Evolutionary conservation across 2,797 vertebrate species (phyloP).

Genomic region (Trichosurus vulpecula): DNA sequence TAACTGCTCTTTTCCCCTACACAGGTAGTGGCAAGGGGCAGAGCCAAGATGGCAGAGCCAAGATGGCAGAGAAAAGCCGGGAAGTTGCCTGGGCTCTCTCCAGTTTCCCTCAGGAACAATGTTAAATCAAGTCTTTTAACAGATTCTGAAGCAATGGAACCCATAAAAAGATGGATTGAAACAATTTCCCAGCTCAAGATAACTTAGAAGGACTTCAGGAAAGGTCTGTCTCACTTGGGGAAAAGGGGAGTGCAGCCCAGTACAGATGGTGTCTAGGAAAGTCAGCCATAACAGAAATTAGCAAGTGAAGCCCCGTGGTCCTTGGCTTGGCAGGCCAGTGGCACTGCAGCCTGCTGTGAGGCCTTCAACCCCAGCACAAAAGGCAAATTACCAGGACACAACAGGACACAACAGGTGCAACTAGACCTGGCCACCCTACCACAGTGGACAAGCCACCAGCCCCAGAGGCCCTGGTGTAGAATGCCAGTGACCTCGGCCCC

Average conservation of each 20-base stretch:
- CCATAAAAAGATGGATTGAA: not conserved
- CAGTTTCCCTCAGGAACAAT: not conserved
- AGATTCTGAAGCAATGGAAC: not conserved
- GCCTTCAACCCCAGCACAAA: too few relatives aligned
- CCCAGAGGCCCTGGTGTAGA: not conserved
- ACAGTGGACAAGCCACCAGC: not conserved
- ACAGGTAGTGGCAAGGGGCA: not conserved
- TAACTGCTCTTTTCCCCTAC: too few relatives aligned
- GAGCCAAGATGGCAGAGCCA: not conserved
- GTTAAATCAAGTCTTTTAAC: not conserved
- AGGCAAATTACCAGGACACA: not conserved
- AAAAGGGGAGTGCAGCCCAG: not conserved
- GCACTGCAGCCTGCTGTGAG: not conserved
- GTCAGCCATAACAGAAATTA: not conserved
- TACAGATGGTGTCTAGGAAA: too few relatives aligned
- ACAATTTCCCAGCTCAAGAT: not conserved
- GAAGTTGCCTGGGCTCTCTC: not conserved
- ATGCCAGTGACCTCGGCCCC: not conserved
- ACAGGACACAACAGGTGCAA: not conserved
- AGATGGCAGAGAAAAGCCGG: not conserved
- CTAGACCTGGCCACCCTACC: not conserved
- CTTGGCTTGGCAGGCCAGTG: not conserved
- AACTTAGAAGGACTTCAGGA: not conserved
- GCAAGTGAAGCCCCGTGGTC: too few relatives aligned
- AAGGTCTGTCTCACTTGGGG: not conserved